phyloP scores from a whole-genome alignment of 2,797 vertebrate species.

The Linurgus olivaceus region DNA sequence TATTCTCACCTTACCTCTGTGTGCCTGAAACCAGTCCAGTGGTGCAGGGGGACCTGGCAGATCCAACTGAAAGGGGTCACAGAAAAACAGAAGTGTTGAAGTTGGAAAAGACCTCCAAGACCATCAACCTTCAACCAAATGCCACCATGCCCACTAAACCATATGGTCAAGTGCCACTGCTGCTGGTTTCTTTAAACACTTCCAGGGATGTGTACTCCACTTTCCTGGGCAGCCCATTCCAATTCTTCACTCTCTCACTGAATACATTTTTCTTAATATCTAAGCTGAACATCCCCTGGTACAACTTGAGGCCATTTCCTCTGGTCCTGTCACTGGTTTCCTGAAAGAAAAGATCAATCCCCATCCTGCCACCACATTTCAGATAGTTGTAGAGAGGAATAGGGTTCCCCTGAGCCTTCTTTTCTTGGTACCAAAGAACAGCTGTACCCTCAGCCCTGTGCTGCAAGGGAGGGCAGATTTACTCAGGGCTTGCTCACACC shows the following conservation, averaged over 20 bases:
- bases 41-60: not conserved
- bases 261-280: not conserved
- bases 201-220: not conserved
- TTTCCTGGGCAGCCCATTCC: not conserved
- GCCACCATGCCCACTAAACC: not conserved
- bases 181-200: not conserved
- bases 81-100: not conserved
- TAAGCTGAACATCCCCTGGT: not conserved
- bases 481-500: fast-evolving
- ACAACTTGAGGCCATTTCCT: not conserved
- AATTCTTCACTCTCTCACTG: not conserved
- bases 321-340: not conserved
- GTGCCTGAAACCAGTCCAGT: not conserved
- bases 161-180: not conserved
- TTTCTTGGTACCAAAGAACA: not conserved
- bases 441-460: fast-evolving
- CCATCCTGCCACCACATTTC: no score
- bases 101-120: not conserved
- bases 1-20: not conserved
- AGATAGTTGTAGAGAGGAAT: not conserved
- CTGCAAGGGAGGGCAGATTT: not conserved
- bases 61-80: not conserved
- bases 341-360: fast-evolving
- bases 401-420: not conserved
- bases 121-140: not conserved